These are phyloP conservation scores for Ibycter americanus DNA, from an alignment of 2,797 vertebrate genomes.

Conservation along the genomic window DNA sequence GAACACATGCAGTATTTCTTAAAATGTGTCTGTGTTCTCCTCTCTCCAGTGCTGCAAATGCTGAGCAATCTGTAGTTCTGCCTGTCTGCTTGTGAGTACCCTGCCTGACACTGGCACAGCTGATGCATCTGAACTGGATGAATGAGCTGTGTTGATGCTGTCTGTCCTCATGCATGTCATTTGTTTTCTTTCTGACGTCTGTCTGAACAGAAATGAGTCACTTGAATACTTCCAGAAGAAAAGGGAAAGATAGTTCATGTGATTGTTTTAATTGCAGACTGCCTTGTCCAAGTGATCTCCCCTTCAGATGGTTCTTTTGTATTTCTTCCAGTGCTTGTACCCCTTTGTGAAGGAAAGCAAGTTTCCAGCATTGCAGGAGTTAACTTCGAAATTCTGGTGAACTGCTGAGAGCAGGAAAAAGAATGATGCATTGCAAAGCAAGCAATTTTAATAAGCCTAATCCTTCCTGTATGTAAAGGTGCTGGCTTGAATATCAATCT, in stretches of 20 bases:
- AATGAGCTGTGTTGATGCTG: not conserved
- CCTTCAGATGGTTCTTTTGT: not conserved
- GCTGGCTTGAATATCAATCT: not conserved
- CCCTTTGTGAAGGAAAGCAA: not conserved
- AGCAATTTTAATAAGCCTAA: conserved; percentile 2
- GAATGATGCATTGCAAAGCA: not conserved
- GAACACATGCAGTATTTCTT: not conserved
- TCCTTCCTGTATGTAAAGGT: conserved; percentile 1
- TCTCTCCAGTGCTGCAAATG: not conserved
- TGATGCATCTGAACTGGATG: not conserved
- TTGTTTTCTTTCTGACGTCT: not conserved
- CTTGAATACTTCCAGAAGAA: not conserved
- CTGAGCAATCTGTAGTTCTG: not conserved
- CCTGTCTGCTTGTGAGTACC: not conserved
- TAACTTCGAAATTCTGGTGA: not conserved
- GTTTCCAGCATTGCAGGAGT: not conserved
- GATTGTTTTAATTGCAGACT: not conserved
- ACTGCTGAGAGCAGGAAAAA: not conserved
- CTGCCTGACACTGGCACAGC: not conserved
- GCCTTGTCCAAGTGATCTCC: not conserved
- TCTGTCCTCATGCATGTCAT: not conserved
- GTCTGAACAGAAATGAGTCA: not conserved
- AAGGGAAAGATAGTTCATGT: not conserved
- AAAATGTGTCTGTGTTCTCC: not conserved
- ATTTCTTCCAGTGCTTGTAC: not conserved